Conservation (phyloP, 2,113 vertebrate genomes). For the Petrocephalus microphthalmus region DNA sequence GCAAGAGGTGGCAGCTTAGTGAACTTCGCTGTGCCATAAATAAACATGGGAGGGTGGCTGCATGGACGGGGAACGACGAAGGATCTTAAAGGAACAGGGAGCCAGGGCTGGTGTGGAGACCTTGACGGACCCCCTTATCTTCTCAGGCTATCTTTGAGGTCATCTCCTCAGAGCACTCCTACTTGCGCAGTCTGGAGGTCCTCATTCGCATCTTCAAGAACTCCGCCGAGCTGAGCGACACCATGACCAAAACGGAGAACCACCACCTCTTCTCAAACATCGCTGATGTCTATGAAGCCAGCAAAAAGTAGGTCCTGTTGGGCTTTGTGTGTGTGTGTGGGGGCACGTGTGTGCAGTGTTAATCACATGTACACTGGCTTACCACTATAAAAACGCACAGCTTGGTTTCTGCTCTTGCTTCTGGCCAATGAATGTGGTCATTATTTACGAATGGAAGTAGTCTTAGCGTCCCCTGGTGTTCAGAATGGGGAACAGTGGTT, state of each 20-base stretch:
- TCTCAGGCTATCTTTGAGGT: slow-evolving; percentile 90
- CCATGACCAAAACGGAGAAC: slow-evolving; percentile 90
- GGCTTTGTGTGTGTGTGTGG: background rate
- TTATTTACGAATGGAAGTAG: background rate
- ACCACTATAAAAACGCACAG: background rate
- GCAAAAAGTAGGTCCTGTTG: slow-evolving; percentile 75
- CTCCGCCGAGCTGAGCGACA: slow-evolving; percentile 75
- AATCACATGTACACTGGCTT: background rate
- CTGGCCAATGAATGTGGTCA: background rate
- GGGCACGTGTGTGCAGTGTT: background rate
- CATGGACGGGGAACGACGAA: background rate
- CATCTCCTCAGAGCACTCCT: slow-evolving; percentile 95
- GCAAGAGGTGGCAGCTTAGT: background rate
- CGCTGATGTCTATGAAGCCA: slow-evolving; percentile 80
- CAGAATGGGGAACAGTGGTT: background rate
- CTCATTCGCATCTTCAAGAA: slow-evolving; percentile 91
- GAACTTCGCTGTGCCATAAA: background rate
- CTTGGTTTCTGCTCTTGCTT: background rate
- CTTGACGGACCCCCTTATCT: background rate
- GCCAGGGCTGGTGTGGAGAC: background rate
- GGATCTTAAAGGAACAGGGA: background rate
- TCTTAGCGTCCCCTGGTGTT: background rate
- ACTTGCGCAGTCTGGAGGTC: slow-evolving; percentile 90
- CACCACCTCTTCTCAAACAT: slow-evolving; percentile 99
- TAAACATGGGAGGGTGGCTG: background rate